Evolutionary conservation across 2,113 vertebrate genomes (phyloP).

Genomic region (Halichoerus grypus): DNA sequence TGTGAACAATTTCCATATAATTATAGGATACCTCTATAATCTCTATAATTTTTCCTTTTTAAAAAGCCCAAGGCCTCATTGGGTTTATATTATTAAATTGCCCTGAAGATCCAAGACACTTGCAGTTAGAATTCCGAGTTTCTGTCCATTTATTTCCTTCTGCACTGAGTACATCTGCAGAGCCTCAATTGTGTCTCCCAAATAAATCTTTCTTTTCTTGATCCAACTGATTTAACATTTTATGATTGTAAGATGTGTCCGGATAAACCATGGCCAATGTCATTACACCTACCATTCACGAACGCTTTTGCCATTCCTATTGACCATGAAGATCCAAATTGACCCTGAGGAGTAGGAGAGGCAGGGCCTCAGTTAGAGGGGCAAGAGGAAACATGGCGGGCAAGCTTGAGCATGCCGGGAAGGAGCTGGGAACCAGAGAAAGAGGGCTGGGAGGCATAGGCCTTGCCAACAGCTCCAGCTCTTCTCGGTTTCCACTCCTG

Average conservation of each 20-base stretch:
- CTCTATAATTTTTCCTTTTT: neutral
- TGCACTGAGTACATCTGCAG: neutral
- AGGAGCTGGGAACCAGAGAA: neutral
- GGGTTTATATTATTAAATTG: conserved; percentile 49
- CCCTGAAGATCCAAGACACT: neutral
- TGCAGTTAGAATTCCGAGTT: conserved; percentile 11
- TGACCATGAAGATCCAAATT: neutral
- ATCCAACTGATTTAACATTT: conserved; percentile 29
- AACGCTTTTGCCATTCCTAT: conserved; percentile 8
- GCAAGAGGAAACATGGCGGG: neutral
- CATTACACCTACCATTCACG: neutral
- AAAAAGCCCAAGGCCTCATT: neutral
- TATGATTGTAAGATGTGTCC: neutral
- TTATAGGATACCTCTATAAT: neutral
- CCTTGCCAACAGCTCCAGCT: neutral
- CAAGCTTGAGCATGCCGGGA: neutral
- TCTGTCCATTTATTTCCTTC: neutral
- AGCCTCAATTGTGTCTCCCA: neutral
- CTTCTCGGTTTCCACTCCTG: neutral
- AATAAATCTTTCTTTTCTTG: conserved; percentile 49
- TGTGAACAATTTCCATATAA: conserved; percentile 50
- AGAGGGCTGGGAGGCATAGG: neutral
- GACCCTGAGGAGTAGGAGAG: neutral
- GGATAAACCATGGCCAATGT: neutral
- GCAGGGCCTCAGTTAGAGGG: neutral